Evolutionary conservation across 2,888 invertebrate species (phyloP).

Genomic region (Cyaniris semiargus): DNA sequence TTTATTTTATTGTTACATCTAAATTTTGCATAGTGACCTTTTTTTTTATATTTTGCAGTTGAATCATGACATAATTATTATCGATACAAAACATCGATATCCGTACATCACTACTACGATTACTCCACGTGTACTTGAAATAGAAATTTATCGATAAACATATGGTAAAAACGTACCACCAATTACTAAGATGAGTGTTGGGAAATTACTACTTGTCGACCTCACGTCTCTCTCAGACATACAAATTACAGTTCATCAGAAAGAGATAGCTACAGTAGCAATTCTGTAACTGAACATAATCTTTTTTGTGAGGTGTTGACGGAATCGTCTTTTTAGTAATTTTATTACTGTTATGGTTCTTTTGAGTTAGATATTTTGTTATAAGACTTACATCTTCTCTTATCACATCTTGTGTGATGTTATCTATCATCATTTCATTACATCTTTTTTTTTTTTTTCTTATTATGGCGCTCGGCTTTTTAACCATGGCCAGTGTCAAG

Average conservation of each 20-base stretch:
- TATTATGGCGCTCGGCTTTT: too few species aligned
- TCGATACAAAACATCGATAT: neutral
- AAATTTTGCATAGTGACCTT: neutral
- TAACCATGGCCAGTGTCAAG: too few species aligned
- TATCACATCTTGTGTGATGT: too few species aligned
- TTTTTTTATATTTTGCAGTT: neutral
- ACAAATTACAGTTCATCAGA: constrained; percentile 8
- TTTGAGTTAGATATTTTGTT: constrained; percentile 3
- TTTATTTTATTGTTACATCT: neutral
- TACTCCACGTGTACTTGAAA: constrained; percentile 32
- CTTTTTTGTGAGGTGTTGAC: constrained; percentile 46
- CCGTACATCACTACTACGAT: constrained; percentile 19
- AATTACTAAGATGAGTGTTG: constrained; percentile 55
- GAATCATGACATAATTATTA: neutral
- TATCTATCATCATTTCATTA: too few species aligned
- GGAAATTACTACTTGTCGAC: constrained; percentile 44
- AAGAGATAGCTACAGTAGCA: constrained; percentile 24
- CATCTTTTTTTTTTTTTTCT: too few species aligned
- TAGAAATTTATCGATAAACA: constrained; percentile 34
- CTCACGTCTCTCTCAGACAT: constrained; percentile 47
- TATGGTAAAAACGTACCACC: constrained; percentile 49
- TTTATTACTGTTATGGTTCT: constrained; percentile 20
- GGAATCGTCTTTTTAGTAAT: constrained; percentile 31
- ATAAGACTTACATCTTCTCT: too few species aligned
- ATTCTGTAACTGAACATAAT: constrained; percentile 45